These are phyloP conservation scores for Hippocampus mohnikei DNA, from an alignment of 2,113 vertebrate genomes.

Conservation along the genomic window DNA sequence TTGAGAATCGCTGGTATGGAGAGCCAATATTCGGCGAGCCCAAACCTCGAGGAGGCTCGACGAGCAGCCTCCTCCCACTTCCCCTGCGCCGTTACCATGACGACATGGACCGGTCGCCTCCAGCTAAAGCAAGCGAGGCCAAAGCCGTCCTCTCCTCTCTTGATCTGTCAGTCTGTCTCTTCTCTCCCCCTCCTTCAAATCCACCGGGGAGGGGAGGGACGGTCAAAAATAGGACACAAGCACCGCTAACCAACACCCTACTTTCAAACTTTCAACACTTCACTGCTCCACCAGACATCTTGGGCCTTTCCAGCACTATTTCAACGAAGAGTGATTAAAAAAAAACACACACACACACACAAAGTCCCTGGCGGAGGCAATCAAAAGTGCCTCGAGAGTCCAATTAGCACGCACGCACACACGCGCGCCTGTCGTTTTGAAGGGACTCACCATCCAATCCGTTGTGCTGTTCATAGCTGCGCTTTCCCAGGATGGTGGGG, in stretches of 20 bases:
- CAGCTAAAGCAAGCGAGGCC: conserved; percentile 56
- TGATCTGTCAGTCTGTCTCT: conserved; percentile 41
- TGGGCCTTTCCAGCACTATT: too few species aligned
- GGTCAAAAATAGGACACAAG: conserved; percentile 47
- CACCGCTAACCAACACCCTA: conserved; percentile 14
- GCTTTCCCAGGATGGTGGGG: conserved; percentile 94
- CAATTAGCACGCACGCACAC: neutral
- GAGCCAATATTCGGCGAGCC: conserved; percentile 2
- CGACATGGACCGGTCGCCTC: conserved; percentile 65
- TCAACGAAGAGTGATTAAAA: too few species aligned
- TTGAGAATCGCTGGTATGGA: too few species aligned
- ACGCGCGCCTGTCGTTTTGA: neutral
- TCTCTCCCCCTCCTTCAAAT: conserved; percentile 11
- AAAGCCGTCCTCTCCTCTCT: conserved; percentile 28
- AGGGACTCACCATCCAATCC: conserved; percentile 87
- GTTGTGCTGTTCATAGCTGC: conserved; percentile 94
- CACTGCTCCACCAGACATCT: conserved; percentile 4
- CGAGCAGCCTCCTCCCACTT: conserved; percentile 26
- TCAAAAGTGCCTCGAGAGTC: neutral
- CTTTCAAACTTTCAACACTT: conserved; percentile 4
- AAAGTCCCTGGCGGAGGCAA: neutral
- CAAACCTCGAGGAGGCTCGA: conserved; percentile 34
- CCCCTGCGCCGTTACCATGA: conserved; percentile 68
- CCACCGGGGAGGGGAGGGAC: conserved; percentile 22
- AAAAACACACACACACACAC: neutral